Evolutionary conservation across 2,113 vertebrate species (phyloP).

Genomic region (Dromaius novaehollandiae): DNA sequence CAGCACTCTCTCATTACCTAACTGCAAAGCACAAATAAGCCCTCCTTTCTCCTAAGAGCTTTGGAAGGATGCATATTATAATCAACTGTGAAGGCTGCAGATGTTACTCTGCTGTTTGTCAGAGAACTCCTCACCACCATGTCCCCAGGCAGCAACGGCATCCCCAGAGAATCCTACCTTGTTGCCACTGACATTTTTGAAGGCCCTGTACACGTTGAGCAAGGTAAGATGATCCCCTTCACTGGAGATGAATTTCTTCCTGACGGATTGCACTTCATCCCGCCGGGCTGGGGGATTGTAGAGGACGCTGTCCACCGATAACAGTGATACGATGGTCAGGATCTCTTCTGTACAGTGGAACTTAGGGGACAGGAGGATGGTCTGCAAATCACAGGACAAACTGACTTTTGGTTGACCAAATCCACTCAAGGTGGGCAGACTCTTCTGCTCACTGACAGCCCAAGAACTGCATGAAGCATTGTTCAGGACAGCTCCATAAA

Average conservation of each 20-base stretch:
- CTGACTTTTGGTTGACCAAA: accelerated
- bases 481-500: background rate
- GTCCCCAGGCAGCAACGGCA: background rate
- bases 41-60: background rate
- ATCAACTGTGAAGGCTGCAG: background rate
- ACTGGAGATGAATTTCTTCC: slow-evolving; percentile 91
- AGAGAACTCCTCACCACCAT: background rate
- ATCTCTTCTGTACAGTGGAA: slow-evolving; percentile 94
- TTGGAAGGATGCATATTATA: background rate
- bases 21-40: background rate
- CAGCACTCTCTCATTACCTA: background rate
- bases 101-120: background rate
- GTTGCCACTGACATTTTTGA: slow-evolving; percentile 85
- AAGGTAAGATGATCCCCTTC: slow-evolving; percentile 94
- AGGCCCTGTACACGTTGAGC: slow-evolving; percentile 90
- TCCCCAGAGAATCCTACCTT: slow-evolving; percentile 76
- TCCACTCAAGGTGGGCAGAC: background rate
- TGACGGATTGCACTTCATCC: slow-evolving; percentile 86
- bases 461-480: background rate
- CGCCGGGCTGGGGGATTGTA: slow-evolving; percentile 86
- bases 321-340: slow-evolving; percentile 89
- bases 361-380: slow-evolving; percentile 89
- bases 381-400: slow-evolving; percentile 74
- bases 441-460: background rate
- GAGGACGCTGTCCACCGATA: slow-evolving; percentile 93